phyloP scores from a whole-genome alignment of 2,888 invertebrate genomes.

The Philereme transversata region DNA sequence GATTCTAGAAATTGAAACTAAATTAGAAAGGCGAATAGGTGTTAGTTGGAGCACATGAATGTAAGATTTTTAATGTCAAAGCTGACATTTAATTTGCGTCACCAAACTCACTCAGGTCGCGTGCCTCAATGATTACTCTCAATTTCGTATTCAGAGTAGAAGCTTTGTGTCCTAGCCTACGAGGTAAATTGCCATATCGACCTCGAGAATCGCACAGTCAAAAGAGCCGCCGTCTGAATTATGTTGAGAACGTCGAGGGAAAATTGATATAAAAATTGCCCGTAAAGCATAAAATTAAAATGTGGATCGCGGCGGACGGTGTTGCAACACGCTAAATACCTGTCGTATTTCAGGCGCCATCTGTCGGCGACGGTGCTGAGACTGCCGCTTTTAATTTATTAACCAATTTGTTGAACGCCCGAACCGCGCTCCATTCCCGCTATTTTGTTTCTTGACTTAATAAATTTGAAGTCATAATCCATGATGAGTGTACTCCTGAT shows the following conservation, averaged over 20 bases:
- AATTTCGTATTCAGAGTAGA: slow-evolving; percentile 49
- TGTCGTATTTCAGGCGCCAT: slow-evolving; percentile 82
- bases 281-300: slow-evolving; percentile 82
- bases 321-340: slow-evolving; percentile 83
- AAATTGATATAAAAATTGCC: slow-evolving; percentile 82
- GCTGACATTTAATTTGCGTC: slow-evolving; percentile 9
- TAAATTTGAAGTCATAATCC: slow-evolving; percentile 76
- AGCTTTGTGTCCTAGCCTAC: slow-evolving; percentile 49
- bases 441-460: slow-evolving; percentile 81
- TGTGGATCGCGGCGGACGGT: slow-evolving; percentile 72
- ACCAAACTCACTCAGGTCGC: slow-evolving; percentile 15
- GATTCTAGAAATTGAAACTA: too few species aligned
- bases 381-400: slow-evolving; percentile 82
- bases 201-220: slow-evolving; percentile 59
- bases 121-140: slow-evolving; percentile 39
- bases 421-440: slow-evolving; percentile 67
- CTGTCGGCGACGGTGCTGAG: slow-evolving; percentile 79
- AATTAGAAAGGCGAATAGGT: neutral
- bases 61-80: slow-evolving; percentile 4
- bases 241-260: slow-evolving; percentile 67
- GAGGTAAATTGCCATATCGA: slow-evolving; percentile 64
- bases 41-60: too few species aligned
- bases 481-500: slow-evolving; percentile 61
- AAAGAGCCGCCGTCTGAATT: slow-evolving; percentile 59
- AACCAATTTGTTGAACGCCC: slow-evolving; percentile 80